A percentile compares a stretch with the other conserved stretches of the same genome.
Conservation (phyloP, 2,888 invertebrate species). For the Melanophora roralis region DNA sequence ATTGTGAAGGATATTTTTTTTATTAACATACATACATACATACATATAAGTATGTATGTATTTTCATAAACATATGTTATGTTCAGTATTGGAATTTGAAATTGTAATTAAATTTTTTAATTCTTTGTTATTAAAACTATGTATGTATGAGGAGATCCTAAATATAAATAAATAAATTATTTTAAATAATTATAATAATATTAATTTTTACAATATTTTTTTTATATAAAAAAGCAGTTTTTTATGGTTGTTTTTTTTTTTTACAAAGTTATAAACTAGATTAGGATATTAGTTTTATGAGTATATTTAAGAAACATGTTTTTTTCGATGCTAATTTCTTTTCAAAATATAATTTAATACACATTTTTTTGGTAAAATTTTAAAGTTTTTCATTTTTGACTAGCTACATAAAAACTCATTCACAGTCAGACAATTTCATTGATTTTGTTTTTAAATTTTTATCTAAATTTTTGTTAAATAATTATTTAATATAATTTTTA, state of each 20-base stretch:
- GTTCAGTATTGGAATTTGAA: conserved; percentile 37
- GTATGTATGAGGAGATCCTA: conserved; percentile 32
- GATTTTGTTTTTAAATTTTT: conserved; percentile 29
- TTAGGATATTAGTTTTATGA: conserved; percentile 38
- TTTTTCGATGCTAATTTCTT: conserved; percentile 27
- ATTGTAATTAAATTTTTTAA: conserved; percentile 41
- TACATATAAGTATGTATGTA: conserved; percentile 23
- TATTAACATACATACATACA: no score
- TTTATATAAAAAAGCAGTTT: conserved; percentile 31
- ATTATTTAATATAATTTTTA: background rate
- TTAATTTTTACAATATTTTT: conserved; percentile 15
- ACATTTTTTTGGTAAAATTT: conserved; percentile 4
- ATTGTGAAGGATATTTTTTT: conserved; percentile 40
- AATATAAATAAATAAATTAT: conserved; percentile 35
- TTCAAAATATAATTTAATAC: background rate
- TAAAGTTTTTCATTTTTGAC: conserved; percentile 33
- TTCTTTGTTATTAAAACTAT: conserved; percentile 30
- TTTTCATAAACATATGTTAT: background rate
- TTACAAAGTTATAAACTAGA: conserved; percentile 49
- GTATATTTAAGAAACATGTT: conserved; percentile 44
- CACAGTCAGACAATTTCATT: conserved; percentile 61
- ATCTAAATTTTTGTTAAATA: background rate
- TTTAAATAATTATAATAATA: conserved; percentile 24
- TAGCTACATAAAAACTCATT: conserved; percentile 61
- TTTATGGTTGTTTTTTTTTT: background rate